Conservation (phyloP, 2,888 invertebrate species). For the Drosophila testacea region DNA sequence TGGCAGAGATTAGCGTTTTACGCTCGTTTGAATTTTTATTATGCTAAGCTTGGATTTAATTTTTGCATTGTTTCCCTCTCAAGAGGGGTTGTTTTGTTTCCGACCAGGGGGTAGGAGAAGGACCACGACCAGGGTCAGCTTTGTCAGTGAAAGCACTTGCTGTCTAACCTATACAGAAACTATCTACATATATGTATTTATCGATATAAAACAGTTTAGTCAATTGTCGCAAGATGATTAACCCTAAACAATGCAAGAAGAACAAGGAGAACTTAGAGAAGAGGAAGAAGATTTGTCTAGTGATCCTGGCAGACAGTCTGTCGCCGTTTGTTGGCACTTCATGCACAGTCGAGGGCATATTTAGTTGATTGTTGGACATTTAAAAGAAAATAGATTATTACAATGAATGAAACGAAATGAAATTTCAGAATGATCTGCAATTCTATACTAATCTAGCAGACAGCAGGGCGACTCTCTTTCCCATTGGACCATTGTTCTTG, state of each 20-base stretch:
- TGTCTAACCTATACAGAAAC: conserved; percentile 6
- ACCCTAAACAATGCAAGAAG: conserved; percentile 22
- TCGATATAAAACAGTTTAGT: conserved; percentile 44
- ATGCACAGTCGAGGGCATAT: conserved; percentile 35
- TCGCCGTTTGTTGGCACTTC: conserved; percentile 59
- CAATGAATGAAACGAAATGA: conserved; percentile 67
- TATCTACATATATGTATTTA: conserved; percentile 1
- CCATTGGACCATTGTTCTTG: conserved; percentile 60
- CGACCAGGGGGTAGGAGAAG: conserved; percentile 32
- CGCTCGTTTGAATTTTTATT: conserved; percentile 85
- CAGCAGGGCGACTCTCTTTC: conserved; percentile 54
- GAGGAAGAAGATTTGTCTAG: conserved; percentile 8
- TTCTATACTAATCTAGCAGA: conserved; percentile 76
- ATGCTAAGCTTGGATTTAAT: conserved; percentile 80
- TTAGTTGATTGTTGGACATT: conserved; percentile 62
- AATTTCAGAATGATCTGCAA: conserved; percentile 80
- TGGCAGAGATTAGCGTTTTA: conserved; percentile 84
- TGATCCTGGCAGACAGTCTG: conserved; percentile 72
- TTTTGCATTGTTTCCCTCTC: conserved; percentile 65
- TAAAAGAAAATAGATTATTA: conserved; percentile 78
- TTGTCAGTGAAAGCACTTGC: conserved; percentile 21
- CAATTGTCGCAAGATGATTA: conserved; percentile 59
- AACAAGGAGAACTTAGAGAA: too few relatives aligned
- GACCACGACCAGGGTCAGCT: conserved; percentile 31
- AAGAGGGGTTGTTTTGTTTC: conserved; percentile 69